Conservation (phyloP, 2,113 vertebrate species). For the Microcebus griseorufus region DNA sequence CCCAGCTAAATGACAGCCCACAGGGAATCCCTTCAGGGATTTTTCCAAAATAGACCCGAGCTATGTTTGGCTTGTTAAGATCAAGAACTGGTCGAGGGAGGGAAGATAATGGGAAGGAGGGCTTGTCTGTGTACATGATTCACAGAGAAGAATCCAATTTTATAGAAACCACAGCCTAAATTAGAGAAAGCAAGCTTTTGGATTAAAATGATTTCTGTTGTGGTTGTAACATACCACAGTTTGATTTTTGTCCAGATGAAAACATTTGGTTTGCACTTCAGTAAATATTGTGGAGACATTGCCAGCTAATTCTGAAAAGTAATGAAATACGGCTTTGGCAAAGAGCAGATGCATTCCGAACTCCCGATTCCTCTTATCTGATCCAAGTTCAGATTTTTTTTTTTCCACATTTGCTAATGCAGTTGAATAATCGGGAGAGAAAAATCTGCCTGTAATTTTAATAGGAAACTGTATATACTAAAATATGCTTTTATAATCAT, state of each 20-base stretch:
- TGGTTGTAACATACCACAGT: slow-evolving; percentile 85
- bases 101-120: slow-evolving; percentile 51
- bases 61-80: slow-evolving; percentile 78
- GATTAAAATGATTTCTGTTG: slow-evolving; percentile 86
- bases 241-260: slow-evolving; percentile 88
- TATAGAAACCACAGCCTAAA: slow-evolving; percentile 83
- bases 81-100: slow-evolving; percentile 23
- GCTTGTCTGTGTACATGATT: slow-evolving; percentile 79
- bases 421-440: slow-evolving; percentile 77
- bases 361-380: slow-evolving; percentile 77
- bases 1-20: slow-evolving; percentile 63
- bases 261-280: slow-evolving; percentile 88
- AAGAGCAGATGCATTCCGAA: slow-evolving; percentile 73
- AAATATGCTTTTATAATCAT: background rate
- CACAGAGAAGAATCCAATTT: slow-evolving; percentile 81
- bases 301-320: slow-evolving; percentile 88
- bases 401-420: slow-evolving; percentile 54
- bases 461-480: slow-evolving; percentile 63
- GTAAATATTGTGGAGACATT: slow-evolving; percentile 86
- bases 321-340: slow-evolving; percentile 87
- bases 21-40: slow-evolving; percentile 69
- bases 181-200: slow-evolving; percentile 84
- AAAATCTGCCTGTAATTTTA: slow-evolving; percentile 78
- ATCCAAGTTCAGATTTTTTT: slow-evolving; percentile 80
- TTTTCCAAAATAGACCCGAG: slow-evolving; percentile 77